Conservation (phyloP, 2,113 vertebrate species). For the Pteropus alecto region DNA sequence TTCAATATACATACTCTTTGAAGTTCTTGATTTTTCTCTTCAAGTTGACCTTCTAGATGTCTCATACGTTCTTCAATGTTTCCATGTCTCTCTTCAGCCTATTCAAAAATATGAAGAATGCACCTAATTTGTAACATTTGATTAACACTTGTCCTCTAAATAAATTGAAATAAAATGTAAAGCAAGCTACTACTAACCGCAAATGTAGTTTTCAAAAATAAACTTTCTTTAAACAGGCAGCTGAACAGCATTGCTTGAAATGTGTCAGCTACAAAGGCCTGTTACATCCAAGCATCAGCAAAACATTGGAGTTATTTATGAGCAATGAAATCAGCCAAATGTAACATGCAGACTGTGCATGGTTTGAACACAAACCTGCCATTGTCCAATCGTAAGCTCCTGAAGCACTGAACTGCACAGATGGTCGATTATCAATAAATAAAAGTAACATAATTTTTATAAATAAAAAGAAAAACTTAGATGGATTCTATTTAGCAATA, state of each 20-base stretch:
- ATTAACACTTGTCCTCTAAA: conserved; percentile 57
- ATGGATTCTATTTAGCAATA: conserved; percentile 91
- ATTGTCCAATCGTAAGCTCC: conserved; percentile 87
- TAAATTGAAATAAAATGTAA: conserved; percentile 86
- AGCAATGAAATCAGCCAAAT: conserved; percentile 92
- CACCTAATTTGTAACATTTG: conserved; percentile 72
- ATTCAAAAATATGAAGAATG: conserved; percentile 77
- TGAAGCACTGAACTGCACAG: conserved; percentile 89
- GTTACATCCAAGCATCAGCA: conserved; percentile 89
- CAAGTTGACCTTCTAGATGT: conserved; percentile 97
- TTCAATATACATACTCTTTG: conserved; percentile 89
- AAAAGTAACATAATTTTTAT: conserved; percentile 82
- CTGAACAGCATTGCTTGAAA: conserved; percentile 92
- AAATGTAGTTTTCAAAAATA: conserved; percentile 84
- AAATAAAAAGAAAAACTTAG: conserved; percentile 86
- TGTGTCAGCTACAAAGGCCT: conserved; percentile 90
- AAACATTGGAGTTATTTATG: conserved; percentile 87
- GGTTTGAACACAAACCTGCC: conserved; percentile 91
- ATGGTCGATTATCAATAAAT: conserved; percentile 91
- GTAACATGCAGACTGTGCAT: conserved; percentile 91
- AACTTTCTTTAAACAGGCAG: conserved; percentile 88
- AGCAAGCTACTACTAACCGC: conserved; percentile 92
- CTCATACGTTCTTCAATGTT: conserved; percentile 99
- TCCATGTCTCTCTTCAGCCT: conserved; percentile 99
- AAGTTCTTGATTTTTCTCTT: conserved; percentile 99